phyloP scores from a whole-genome alignment of 2,797 vertebrate species.

The Vireo griseus region DNA sequence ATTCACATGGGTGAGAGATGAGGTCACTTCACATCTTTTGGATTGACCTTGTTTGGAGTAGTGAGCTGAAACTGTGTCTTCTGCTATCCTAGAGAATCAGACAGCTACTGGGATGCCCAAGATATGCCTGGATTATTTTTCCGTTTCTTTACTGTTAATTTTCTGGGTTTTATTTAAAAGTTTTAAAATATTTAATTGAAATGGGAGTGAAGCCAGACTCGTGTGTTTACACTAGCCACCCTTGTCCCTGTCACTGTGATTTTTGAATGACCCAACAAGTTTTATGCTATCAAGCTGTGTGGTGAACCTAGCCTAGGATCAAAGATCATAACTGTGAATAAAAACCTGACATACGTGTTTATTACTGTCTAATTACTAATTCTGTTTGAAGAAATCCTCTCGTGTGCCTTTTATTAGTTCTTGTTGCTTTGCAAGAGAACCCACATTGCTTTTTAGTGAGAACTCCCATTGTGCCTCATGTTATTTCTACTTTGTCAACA shows the following conservation, averaged over 20 bases:
- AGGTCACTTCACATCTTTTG: neutral
- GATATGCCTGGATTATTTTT: neutral
- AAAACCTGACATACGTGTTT: neutral
- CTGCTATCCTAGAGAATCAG: neutral
- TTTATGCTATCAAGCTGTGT: neutral
- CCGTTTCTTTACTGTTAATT: neutral
- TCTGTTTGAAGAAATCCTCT: neutral
- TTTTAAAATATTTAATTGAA: neutral
- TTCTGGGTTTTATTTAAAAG: neutral
- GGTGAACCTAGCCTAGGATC: neutral
- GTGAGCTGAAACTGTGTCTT: neutral
- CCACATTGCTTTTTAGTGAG: neutral
- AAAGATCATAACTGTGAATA: neutral
- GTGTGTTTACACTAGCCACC: rapidly evolving
- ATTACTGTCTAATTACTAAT: neutral
- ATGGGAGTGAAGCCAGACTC: neutral
- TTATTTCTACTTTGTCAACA: neutral
- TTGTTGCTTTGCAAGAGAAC: neutral
- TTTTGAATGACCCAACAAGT: neutral
- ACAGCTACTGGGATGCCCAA: neutral
- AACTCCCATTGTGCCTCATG: neutral
- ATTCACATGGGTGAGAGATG: rapidly evolving
- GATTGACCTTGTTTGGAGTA: neutral
- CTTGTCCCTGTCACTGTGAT: rapidly evolving
- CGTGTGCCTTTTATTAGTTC: neutral